Base-by-base conservation (phyloP, 92 coral and sea anemone species). In the Diadumene lineata region DNA sequence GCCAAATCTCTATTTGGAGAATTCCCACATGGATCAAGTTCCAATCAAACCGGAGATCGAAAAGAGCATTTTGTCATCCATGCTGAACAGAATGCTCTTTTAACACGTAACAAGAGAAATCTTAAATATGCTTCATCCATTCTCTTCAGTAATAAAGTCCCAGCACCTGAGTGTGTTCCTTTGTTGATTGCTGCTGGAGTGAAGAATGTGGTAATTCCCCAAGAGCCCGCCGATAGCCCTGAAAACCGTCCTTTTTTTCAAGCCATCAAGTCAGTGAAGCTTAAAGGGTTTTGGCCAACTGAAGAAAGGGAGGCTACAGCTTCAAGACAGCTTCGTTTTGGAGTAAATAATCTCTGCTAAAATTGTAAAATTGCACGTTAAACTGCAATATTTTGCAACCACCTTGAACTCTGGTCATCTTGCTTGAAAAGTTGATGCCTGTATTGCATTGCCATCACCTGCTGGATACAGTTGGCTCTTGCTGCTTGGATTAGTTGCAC, bases 51-150 rank as follows among this genome's bases (percentile, higher is more conserved):
- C 0, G 53, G 0, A 11, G 85, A 82, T 2, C 78, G 69, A 62
- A 92, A 92, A 51, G 89, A 87, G 67, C 82, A 93, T 2, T 90
- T 79, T 56, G 71, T 82, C 17, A 90, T 90, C 70, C 98, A 90
- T 71, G 93, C 98, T 2, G 93, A 85, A 30, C 93, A 93, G 57
- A 93, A 93, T 60, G 98, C 97, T 7, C 70, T 93, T 6, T 60
- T 90, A 21, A 60, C 70, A 23, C 77, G 92, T 19, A 93, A 93
- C 76, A 70, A 56, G 32, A 78, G 63, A 43, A 66, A 77, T 64
- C 66, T 90, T 72, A 31, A 60, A 22, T 56, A 72, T 29, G 74
- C 61, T 8, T 79, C 85, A 3, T 82, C 89, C 24, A 85, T 68
- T 32, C 68, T 93, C 80, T 93, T 84, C 68, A 86, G 86, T 61